These are phyloP conservation scores for Drosophila varians DNA, from an alignment of 1,140 invertebrate genomes.

Conservation along the genomic window DNA sequence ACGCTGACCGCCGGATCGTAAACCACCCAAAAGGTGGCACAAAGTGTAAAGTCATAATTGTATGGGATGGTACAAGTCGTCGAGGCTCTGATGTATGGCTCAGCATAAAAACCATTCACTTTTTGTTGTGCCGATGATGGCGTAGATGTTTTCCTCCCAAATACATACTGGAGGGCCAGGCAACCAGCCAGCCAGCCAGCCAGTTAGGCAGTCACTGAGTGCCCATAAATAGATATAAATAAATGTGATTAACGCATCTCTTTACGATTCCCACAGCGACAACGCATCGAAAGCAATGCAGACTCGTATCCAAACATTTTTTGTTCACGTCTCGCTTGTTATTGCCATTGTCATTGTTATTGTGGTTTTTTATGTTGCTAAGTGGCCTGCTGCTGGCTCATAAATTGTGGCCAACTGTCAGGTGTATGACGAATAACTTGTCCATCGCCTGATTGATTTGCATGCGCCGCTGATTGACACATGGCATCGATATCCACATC, in stretches of 20 bases:
- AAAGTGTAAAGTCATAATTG: constrained; percentile 69
- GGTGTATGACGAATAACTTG: constrained; percentile 64
- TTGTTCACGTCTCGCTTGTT: constrained; percentile 27
- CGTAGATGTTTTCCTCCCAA: background rate
- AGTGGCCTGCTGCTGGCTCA: constrained; percentile 53
- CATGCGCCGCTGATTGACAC: constrained; percentile 54
- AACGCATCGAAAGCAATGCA: constrained; percentile 42
- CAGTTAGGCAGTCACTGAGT: constrained; percentile 38
- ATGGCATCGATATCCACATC: constrained; percentile 44
- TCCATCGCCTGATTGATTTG: constrained; percentile 66
- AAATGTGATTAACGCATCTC: constrained; percentile 73
- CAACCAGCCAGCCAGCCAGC: too few relatives aligned
- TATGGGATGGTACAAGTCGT: constrained; percentile 13
- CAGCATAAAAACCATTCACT: constrained; percentile 78
- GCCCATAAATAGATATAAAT: constrained; percentile 66
- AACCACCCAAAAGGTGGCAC: constrained; percentile 65
- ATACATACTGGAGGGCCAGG: constrained; percentile 23
- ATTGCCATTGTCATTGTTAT: constrained; percentile 23
- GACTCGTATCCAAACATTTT: constrained; percentile 17
- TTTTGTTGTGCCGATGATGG: constrained; percentile 41
- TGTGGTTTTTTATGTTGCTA: constrained; percentile 36
- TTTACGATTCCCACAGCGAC: constrained; percentile 32
- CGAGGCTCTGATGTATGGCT: constrained; percentile 48
- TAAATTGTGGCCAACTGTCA: constrained; percentile 71
- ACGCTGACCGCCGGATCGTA: constrained; percentile 45